Evolutionary conservation across 35 echinoderm and acorn worm genomes (phyloP).

Genomic region (Ophiothrix spiculata): DNA sequence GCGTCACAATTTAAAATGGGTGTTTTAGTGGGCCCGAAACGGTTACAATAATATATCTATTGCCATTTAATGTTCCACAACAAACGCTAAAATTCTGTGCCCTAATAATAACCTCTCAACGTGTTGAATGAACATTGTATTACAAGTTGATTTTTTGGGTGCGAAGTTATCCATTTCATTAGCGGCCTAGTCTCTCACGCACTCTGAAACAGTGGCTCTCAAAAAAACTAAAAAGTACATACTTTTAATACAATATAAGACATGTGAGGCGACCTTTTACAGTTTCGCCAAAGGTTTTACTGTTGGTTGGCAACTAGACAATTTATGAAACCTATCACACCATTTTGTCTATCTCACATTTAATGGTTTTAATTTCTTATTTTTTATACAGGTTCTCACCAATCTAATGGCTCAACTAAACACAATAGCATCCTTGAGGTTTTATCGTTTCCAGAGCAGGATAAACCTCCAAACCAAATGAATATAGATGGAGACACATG

Average conservation of each 20-base stretch:
- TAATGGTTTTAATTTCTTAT: not conserved
- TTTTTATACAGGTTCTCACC: not conserved
- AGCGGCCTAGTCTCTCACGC: not conserved
- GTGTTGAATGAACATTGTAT: too few species aligned
- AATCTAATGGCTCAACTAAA: not conserved
- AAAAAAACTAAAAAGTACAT: not conserved
- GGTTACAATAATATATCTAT: too few species aligned
- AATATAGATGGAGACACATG: not conserved
- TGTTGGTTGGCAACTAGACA: too few species aligned
- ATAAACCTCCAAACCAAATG: not conserved
- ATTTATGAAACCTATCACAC: not conserved
- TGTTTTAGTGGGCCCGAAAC: too few species aligned
- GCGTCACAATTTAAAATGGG: too few species aligned
- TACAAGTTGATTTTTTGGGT: too few species aligned
- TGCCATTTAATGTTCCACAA: too few species aligned
- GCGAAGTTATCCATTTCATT: too few species aligned
- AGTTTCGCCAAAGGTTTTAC: too few species aligned
- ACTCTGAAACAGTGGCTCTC: not conserved
- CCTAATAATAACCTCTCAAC: too few species aligned
- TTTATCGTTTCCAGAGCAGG: conserved; percentile 8
- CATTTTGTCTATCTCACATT: not conserved
- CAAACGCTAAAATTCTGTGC: too few species aligned
- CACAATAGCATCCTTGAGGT: not conserved
- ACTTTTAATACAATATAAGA: not conserved
- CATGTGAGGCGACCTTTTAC: not conserved